Evolutionary conservation across 1,140 invertebrate species (phyloP), one percentile per base, ranked within the genome.

Genomic region (Neodiprion fabricii): DNA sequence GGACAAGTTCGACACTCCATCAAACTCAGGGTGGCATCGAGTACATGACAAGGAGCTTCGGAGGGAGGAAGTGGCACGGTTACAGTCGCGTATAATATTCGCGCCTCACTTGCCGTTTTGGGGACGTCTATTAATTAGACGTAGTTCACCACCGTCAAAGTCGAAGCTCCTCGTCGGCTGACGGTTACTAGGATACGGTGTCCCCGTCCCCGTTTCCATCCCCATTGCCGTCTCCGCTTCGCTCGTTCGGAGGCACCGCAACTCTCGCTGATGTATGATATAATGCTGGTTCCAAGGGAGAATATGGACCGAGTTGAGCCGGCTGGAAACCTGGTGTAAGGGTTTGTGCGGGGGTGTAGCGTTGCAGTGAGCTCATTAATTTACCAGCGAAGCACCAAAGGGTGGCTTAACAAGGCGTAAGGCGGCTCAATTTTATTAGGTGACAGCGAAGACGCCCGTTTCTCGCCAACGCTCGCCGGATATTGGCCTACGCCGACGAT

Each of bases 311-410:
- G 78, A 81, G 78, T 76, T 72, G 73, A 70, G 79, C 79, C 79
- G 78, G 76, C n/a, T 5, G 70, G 75, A 66, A 78, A 69, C 75
- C 78, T 79, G 82, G 79, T 86, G 84, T 85, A 86, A 85, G 85
- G 85, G 83, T 83, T 84, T 80, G 78, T 72, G 84, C 79, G 81
- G 53, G 28, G 53, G 84, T 85, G 84, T 85, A 85, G 83, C 82
- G 84, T 85, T 87, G 83, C 85, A 85, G 82, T 84, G 86, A 85
- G 85, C 85, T 87, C 85, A 87, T 87, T 87, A 87, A 87, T 87
- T 86, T 85, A 85, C 82, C 80, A 85, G 84, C 81, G 11, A 17
- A 85, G 82, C 79, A 80, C 79, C 81, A 83, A 86, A 86, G 85
- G 85, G 82, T 86, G 82, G 79, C 80, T 85, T 85, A 82, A 85